These are phyloP conservation scores for Cheilosia impressa DNA, from an alignment of 2,888 invertebrate genomes.

Conservation along the genomic window DNA sequence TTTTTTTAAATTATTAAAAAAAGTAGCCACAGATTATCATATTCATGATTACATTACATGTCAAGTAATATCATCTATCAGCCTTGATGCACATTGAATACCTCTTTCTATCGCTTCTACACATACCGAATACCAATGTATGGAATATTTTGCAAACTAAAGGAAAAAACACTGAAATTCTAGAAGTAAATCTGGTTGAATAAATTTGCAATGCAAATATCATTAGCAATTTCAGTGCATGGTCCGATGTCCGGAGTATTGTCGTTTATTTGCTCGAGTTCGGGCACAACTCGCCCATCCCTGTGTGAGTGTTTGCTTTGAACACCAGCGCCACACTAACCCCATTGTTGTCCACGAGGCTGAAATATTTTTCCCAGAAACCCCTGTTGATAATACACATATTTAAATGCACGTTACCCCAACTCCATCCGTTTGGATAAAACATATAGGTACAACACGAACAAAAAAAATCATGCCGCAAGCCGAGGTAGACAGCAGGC, in stretches of 20 bases:
- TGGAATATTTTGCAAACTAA: slow-evolving; percentile 8
- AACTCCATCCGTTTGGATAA: slow-evolving; percentile 22
- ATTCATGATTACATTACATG: slow-evolving; percentile 55
- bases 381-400: slow-evolving; percentile 67
- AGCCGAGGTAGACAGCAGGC: slow-evolving; percentile 30
- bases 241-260: slow-evolving; percentile 42
- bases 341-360: slow-evolving; percentile 9
- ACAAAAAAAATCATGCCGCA: slow-evolving; percentile 5
- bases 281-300: slow-evolving; percentile 15
- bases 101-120: slow-evolving; percentile 30
- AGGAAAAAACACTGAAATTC: slow-evolving; percentile 2
- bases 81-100: slow-evolving; percentile 17
- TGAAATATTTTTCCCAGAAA: slow-evolving; percentile 34
- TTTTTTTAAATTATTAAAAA: background rate
- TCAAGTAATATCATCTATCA: slow-evolving; percentile 57
- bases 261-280: slow-evolving; percentile 56
- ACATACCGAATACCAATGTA: background rate
- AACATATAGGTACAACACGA: slow-evolving; percentile 15
- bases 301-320: slow-evolving; percentile 10
- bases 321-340: slow-evolving; percentile 22
- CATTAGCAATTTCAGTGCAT: slow-evolving; percentile 51
- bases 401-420: slow-evolving; percentile 55
- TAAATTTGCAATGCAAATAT: slow-evolving; percentile 49
- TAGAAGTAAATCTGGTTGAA: slow-evolving; percentile 48
- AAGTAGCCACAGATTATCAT: slow-evolving; percentile 28